These are phyloP conservation scores for Mycetomoellerius zeteki DNA, from an alignment of 1,140 invertebrate genomes.

Conservation along the genomic window DNA sequence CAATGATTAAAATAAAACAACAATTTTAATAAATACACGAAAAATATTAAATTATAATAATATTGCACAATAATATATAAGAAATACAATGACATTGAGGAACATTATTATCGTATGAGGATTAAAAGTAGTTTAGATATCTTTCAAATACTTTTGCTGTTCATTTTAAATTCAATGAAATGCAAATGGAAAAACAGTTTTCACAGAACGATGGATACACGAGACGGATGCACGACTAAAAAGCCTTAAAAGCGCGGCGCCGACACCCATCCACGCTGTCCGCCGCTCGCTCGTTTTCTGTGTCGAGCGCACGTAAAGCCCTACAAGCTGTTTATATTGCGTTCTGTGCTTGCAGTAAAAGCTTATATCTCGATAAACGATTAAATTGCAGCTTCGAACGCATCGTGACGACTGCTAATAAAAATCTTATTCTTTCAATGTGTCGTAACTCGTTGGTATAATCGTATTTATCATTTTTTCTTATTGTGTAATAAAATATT, in stretches of 20 bases:
- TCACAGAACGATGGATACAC: neutral
- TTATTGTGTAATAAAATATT: neutral
- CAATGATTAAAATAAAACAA: neutral
- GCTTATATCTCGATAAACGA: slow-evolving; percentile 37
- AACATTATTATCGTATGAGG: neutral
- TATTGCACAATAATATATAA: neutral
- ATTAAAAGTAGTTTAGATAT: neutral
- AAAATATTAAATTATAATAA: slow-evolving; percentile 10
- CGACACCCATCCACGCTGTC: slow-evolving; percentile 28
- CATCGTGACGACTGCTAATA: slow-evolving; percentile 5
- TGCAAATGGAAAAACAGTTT: slow-evolving; percentile 28
- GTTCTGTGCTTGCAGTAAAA: slow-evolving; percentile 25
- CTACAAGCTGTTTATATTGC: slow-evolving; percentile 48
- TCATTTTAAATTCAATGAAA: slow-evolving; percentile 11
- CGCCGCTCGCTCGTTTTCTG: slow-evolving; percentile 9
- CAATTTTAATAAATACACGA: neutral
- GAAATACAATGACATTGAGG: neutral
- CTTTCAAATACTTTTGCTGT: neutral
- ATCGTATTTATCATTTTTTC: neutral
- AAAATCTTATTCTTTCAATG: neutral
- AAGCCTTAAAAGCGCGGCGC: slow-evolving; percentile 35
- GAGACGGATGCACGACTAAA: slow-evolving; percentile 33
- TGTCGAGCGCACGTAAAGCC: slow-evolving; percentile 31
- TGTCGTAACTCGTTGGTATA: neutral
- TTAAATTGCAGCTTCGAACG: slow-evolving; percentile 26